Evolutionary conservation across 1,140 invertebrate species (phyloP), one percentile per base, ranked within the genome.

Genomic region (Zaprionus kolodkinae): DNA sequence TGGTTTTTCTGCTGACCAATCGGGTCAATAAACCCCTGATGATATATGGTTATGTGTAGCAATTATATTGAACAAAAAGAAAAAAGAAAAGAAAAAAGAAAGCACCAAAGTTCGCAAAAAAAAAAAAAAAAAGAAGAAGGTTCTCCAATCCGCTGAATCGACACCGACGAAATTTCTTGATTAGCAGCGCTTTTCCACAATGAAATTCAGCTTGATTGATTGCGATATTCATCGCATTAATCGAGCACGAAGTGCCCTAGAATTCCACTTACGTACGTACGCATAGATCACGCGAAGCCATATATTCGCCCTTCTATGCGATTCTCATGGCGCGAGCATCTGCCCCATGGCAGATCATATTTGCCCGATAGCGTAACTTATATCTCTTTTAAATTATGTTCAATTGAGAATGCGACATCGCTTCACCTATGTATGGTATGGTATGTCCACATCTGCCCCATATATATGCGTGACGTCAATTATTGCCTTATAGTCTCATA

Each of bases 361-460:
- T 70, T 69, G 69, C 65, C 40, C 75, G 82, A 85, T 83, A 76
- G 66, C 84, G 54, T 15, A 69, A 83, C 72, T 76, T 87, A 82
- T 87, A 87, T 87, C 83, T 87, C 78, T 88, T 87, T 87, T 87
- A 87, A 87, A 87, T 87, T 77, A 87, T 81, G 80, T 88, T 88
- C 83, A 87, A 87, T 87, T 87, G 27, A 30, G 27, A 78, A 87
- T 10, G 21, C 45, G 45, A 50, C 45, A 25, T 21, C 84, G 85
- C 77, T 84, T 87, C 83, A 88, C 85, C 83, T 87, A 50, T 6
- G 15, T 30, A 30, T 15, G 40, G n/a, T 50, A 50, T 50, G 17
- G n/a, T n/a, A n/a, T n/a, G n/a, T n/a, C 4, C 38, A 79, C 63
- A 57, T 75, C 54, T 69, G 61, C 40, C n/a, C n/a, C 40, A 13